These are phyloP conservation scores for Balearica regulorum DNA, from an alignment of 2,797 vertebrate species.

Conservation along the genomic window DNA sequence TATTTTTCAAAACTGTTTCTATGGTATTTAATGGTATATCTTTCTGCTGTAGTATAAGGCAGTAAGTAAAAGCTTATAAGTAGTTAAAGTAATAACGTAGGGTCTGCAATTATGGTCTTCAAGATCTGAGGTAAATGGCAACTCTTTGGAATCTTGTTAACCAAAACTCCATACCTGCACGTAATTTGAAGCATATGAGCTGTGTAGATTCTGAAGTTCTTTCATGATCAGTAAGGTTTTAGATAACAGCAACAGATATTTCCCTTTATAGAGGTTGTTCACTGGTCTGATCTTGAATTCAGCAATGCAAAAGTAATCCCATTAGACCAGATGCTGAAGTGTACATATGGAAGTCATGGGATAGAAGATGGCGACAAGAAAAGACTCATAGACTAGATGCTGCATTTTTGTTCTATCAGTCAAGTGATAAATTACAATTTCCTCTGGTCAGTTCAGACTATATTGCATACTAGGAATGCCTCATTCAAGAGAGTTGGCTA, in stretches of 20 bases:
- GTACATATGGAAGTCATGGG: neutral
- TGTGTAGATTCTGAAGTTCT: neutral
- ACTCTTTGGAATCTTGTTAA: neutral
- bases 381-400: neutral
- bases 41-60: neutral
- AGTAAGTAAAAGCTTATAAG: neutral
- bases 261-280: neutral
- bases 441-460: neutral
- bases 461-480: neutral
- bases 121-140: neutral
- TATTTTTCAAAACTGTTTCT: neutral
- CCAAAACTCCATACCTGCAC: neutral
- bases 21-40: neutral
- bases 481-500: neutral
- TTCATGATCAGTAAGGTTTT: neutral
- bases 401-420: neutral
- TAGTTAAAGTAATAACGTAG: neutral
- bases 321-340: neutral
- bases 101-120: neutral
- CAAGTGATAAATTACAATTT: neutral
- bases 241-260: neutral
- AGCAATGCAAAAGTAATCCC: neutral
- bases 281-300: neutral
- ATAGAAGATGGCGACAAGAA: neutral
- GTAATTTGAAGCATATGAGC: neutral